Evolutionary conservation across 1,140 invertebrate species (phyloP), one percentile per base, ranked within the genome.

Genomic region (Hyles euphorbiae): DNA sequence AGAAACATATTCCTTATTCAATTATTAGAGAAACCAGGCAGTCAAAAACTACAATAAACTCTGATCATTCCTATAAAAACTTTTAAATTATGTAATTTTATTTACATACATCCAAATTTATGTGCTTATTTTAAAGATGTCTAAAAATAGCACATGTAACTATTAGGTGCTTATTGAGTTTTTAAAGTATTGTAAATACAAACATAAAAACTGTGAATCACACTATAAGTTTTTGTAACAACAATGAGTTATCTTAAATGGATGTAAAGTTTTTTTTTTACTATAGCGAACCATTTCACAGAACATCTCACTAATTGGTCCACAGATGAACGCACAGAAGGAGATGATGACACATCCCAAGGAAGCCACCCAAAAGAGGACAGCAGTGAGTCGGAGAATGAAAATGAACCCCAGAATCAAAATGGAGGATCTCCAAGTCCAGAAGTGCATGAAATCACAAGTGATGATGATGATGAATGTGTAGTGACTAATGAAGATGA

Each of bases 271-370:
- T 45, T 36, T 22, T 36, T 22, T 22, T 22, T 22, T 22, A 22
- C 22, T 22, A 22, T 22, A 22, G 22, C 22, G 2, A 44, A n/a
- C 47, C 12, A 11, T 53, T 58, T 61, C 49, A 57, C 54, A 53
- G 50, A 61, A 47, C n/a, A 50, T 33, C 55, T 51, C 58, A 45
- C 48, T 48, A 40, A 43, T 56, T 44, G 55, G 40, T 51, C 69
- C 73, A 59, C 76, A 88, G 85, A 88, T 78, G 85, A 88, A 57
- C 76, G 85, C 47, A 88, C 85, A 48, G 86, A 88, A 62, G 83
- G 83, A 59, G 86, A 86, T 64, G 86, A 88, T 76, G 86, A 88
- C 50, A 86, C 83, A 68, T 87, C 83, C 76, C 83, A 87, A 67
- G 86, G 80, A 65, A 88, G 86, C 63, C 86, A 87, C 44, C 81